Base-by-base conservation (phyloP, 2,113 vertebrate genomes). In the Varanus komodoensis region DNA sequence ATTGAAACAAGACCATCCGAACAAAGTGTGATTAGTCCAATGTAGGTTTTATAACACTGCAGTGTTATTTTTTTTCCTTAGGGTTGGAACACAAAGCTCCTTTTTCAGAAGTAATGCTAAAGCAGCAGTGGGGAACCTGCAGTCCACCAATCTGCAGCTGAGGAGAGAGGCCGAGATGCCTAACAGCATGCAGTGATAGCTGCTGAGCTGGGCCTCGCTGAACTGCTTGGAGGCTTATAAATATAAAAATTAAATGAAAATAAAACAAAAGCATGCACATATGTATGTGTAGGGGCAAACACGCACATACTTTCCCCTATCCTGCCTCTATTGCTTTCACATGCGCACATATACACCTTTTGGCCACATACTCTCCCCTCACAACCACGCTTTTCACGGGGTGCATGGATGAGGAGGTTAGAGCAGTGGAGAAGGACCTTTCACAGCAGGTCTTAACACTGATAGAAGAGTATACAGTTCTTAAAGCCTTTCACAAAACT, bases 1-100 rank as follows among this genome's bases (percentile, higher is more conserved):
- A 68, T n/a, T 87, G 23, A 67, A 84, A 21, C 34, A 73, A 84
- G 6, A 25, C 64, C 92, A 86, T 71, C 74, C 83, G 12, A 44
- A 21, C 12, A 85, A 23, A 0, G 74, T 74, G 54, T 4, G 67
- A 87, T 87, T 80, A 90, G 44, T 52, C 6, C 21, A 81, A 85
- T 0, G n/a, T 78, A 89, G 57, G 80, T 8, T 34, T 0, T 25
- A 23, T n/a, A 87, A 91, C 7, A 68, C 1, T 80, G 48, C 86
- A 8, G 27, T 0, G 7, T 0, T 52, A 2, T 57, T 64, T 78
- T 1, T 74, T 81, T 92, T 77, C 69, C 44, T 78, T 74, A 74
- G 78, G 75, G 48, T 91, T 81, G 90, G 2, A 71, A 29, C 38
- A 80, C 19, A 88, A 21, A 86, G 19, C 48, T 2, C 19, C 29